Evolutionary conservation across 2,888 invertebrate species (phyloP), one percentile per base, ranked within the genome.

Genomic region (Pimpla rufipes): DNA sequence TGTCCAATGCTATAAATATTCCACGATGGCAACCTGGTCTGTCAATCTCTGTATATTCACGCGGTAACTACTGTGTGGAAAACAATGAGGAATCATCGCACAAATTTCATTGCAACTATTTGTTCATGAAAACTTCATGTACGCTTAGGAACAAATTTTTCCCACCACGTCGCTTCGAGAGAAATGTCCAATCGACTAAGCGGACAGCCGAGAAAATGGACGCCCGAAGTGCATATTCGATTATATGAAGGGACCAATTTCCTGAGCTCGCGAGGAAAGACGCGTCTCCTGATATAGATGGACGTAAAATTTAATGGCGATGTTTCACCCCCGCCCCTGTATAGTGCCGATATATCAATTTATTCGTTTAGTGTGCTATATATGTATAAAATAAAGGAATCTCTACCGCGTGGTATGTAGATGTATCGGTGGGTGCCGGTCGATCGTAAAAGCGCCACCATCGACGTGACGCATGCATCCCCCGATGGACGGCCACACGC

Each of bases 371-470:
- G 50, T 80, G 40, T 21, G 42, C 21, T 18, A 16, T 66, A 42
- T 59, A 78, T 79, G 55, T 59, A 81, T 81, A 55, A 81, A 83
- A 79, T 71, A 71, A 78, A 83, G 66, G 59, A 81, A 79, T 71
- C 71, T 67, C 67, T 42, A 76, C 68, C 74, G 73, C 70, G 64
- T 75, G 29, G 70, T 85, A 88, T 88, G 87, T 86, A 88, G 86
- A 87, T 85, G 87, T 85, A 82, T 85, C 84, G 82, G 64, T 83
- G 78, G 80, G 59, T 64, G 64, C 84, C 73, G 81, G 68, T 75
- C 81, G 79, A 80, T 85, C 85, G 85, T 85, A 86, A 87, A 87
- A 83, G 85, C 85, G 29, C 29, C 3, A 71, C 77, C 73, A 64
- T 59, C 16, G 37, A 66, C 45, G 57, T 76, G 62, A 70, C 68